A percentile compares a stretch with the other conserved stretches of the same genome.
These are phyloP conservation scores for Platygyra sinensis DNA, from an alignment of 64 coral and sea anemone genomes.

Conservation along the genomic window DNA sequence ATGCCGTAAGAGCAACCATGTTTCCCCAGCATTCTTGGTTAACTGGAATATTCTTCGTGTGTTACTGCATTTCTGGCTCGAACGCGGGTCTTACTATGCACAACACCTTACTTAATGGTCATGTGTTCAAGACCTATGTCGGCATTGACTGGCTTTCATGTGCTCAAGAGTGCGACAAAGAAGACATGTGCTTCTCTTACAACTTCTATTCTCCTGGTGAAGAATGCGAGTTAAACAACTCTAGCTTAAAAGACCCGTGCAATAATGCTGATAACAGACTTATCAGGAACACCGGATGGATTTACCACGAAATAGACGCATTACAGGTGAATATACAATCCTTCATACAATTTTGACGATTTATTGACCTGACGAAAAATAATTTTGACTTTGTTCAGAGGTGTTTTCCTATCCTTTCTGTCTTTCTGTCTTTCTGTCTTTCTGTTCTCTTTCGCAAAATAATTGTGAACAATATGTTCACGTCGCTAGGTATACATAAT, in stretches of 20 bases:
- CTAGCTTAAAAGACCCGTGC: not conserved
- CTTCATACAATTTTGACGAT: too few relatives aligned
- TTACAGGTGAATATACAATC: not conserved
- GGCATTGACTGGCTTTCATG: constrained; percentile 5
- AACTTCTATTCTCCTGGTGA: not conserved
- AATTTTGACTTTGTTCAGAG: not conserved
- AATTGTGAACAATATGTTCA: not conserved
- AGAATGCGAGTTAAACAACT: constrained; percentile 2
- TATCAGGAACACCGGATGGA: not conserved
- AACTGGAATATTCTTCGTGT: not conserved
- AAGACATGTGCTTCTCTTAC: not conserved
- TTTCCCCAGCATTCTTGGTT: not conserved
- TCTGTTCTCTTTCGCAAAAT: not conserved
- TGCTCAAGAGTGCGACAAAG: constrained; percentile 3
- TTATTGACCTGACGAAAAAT: not conserved
- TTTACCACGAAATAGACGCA: not conserved
- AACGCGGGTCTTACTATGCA: not conserved
- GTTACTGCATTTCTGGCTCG: not conserved
- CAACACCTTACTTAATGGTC: not conserved
- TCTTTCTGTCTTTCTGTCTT: too few relatives aligned
- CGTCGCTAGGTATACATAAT: not conserved
- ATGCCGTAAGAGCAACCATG: not conserved
- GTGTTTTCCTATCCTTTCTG: too few relatives aligned
- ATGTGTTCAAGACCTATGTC: not conserved
- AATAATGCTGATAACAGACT: not conserved